Evolutionary conservation across 2,888 invertebrate genomes (phyloP), one percentile per base, ranked within the genome.

Genomic region (Deroplatys truncata): DNA sequence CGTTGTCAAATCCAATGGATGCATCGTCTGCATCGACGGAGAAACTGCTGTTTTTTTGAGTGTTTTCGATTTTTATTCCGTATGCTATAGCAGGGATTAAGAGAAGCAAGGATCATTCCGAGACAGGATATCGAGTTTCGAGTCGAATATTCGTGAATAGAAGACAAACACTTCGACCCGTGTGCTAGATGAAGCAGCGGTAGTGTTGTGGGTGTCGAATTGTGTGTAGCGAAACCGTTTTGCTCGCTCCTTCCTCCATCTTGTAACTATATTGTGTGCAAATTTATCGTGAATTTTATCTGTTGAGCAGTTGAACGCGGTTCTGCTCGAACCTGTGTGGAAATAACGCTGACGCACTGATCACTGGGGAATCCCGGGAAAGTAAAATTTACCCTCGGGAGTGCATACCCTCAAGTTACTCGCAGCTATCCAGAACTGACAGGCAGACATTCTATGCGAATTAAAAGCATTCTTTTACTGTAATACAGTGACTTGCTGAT

Each of bases 251-350:
- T 86, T 84, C 90, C 90, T 86, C 90, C 90, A 90, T 90, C 90
- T 90, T 90, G 88, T 90, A 86, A 56, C 88, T 82, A 88, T 86
- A 88, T 86, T 88, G 88, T 89, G 89, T 88, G 90, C 90, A 88
- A 84, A 90, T 88, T 90, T 86, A 4, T 90, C 90, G 90, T 82
- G 85, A 88, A 88, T 82, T 87, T 82, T 29, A 82, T 25, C n/a
- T 82, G 0, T 72, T 72, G 20, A 20, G 56, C 56, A 72, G 20
- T 72, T 72, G 56, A 72, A 72, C 20, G 56, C 56, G 20, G 56
- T 25, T 20, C 56, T 25, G 56, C 56, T 72, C 56, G 56, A 72
- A 72, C 56, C 56, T 72, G 56, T 72, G 56, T 72, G 56, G 56
- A 72, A 72, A 72, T 72, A 72, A 72, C 56, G 56, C 56, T 72